Conservation (phyloP, 2,797 vertebrate genomes). For the Schizopygopsis pylzovi region DNA sequence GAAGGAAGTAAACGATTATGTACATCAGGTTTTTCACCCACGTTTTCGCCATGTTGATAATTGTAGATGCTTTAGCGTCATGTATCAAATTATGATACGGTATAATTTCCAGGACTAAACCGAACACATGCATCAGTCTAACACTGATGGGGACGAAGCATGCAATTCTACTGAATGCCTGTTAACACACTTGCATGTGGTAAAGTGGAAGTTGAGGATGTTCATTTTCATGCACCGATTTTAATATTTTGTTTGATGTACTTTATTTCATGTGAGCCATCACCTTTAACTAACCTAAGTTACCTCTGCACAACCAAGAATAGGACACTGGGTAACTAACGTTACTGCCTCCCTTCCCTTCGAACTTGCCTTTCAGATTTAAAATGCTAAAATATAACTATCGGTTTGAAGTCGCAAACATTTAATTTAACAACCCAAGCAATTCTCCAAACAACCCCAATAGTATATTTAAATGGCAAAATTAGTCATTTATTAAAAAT, state of each 20-base stretch:
- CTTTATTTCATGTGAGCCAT: slow-evolving; percentile 16
- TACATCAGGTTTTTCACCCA: not conserved
- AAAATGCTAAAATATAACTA: not conserved
- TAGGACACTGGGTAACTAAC: not conserved
- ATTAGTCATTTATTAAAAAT: slow-evolving; percentile 29
- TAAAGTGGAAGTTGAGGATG: not conserved
- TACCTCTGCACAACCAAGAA: slow-evolving; percentile 8
- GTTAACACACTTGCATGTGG: not conserved
- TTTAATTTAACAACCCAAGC: not conserved
- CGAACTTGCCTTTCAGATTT: not conserved
- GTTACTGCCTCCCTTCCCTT: not conserved
- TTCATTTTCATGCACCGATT: slow-evolving; percentile 21
- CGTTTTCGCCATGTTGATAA: not conserved
- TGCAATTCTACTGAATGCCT: not conserved
- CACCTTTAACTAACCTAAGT: slow-evolving; percentile 27
- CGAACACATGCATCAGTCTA: not conserved
- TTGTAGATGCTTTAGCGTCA: not conserved
- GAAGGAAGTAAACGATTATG: too few relatives aligned
- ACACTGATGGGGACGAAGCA: not conserved
- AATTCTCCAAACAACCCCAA: not conserved
- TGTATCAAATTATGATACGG: not conserved
- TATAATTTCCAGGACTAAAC: not conserved
- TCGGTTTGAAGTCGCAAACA: not conserved
- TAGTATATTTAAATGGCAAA: not conserved
- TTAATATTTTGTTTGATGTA: slow-evolving; percentile 15